These are phyloP conservation scores for Syngnathus typhle DNA, from an alignment of 2,113 vertebrate species.

Conservation along the genomic window DNA sequence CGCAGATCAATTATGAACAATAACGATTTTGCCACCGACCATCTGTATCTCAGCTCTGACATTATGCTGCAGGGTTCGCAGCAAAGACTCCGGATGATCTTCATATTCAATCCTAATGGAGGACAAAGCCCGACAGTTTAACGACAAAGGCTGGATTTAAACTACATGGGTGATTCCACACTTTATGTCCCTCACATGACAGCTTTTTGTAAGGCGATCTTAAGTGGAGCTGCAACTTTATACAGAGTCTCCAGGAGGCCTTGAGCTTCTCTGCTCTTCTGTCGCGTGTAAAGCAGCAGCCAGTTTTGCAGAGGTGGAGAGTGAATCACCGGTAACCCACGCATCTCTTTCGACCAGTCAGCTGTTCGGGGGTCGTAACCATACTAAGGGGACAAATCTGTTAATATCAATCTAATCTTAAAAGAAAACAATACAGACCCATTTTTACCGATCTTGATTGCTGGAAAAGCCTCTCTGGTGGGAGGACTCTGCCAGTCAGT, in stretches of 20 bases:
- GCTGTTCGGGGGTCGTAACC: slow-evolving; percentile 77
- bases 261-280: slow-evolving; percentile 73
- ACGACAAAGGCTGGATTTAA: neutral
- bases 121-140: neutral
- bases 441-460: slow-evolving; percentile 68
- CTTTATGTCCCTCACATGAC: slow-evolving; percentile 71
- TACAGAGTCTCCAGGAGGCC: slow-evolving; percentile 75
- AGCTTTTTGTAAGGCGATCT: slow-evolving; percentile 74
- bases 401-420: slow-evolving; percentile 1
- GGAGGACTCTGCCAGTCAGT: slow-evolving; percentile 80
- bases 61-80: slow-evolving; percentile 78
- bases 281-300: slow-evolving; percentile 77
- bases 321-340: slow-evolving; percentile 74
- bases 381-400: slow-evolving; percentile 65
- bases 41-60: slow-evolving; percentile 78
- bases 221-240: slow-evolving; percentile 79
- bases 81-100: slow-evolving; percentile 81
- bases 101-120: slow-evolving; percentile 82
- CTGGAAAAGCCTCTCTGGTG: slow-evolving; percentile 82
- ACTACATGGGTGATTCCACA: neutral
- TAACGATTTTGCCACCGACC: slow-evolving; percentile 62
- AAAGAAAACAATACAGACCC: neutral
- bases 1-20: neutral
- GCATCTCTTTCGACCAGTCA: slow-evolving; percentile 85
- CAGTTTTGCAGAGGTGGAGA: slow-evolving; percentile 76